phyloP scores from a whole-genome alignment of 2,797 vertebrate species.

The Miichthys miiuy region DNA sequence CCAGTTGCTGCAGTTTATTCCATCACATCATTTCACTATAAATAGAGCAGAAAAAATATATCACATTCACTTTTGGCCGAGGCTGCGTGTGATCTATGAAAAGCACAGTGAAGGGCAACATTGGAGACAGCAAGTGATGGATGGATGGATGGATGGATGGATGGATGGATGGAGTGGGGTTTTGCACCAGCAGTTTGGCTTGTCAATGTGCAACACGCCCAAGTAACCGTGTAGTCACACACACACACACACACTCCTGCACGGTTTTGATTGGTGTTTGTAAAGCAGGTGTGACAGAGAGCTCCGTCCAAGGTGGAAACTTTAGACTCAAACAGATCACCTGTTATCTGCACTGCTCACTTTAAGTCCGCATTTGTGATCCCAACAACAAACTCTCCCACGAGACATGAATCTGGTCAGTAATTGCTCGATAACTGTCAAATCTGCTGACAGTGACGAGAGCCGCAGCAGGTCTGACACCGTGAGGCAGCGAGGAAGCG shows the following conservation, averaged over 20 bases:
- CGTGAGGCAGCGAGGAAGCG: not conserved
- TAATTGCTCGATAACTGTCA: not conserved
- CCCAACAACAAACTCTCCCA: not conserved
- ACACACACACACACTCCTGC: not conserved
- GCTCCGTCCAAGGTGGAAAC: not conserved
- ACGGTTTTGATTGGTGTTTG: constrained; percentile 16
- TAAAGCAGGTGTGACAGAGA: constrained; percentile 15
- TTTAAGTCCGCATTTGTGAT: not conserved
- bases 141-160: constrained; percentile 32
- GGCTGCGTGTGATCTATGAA: constrained; percentile 46
- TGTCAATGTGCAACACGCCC: constrained; percentile 28
- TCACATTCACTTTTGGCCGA: constrained; percentile 64
- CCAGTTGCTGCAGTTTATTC: constrained; percentile 26
- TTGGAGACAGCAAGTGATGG: constrained; percentile 37
- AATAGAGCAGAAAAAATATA: constrained; percentile 67
- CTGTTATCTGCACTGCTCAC: not conserved
- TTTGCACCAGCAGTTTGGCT: constrained; percentile 35
- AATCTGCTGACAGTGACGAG: not conserved
- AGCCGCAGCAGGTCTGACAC: not conserved
- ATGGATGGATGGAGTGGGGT: constrained; percentile 42
- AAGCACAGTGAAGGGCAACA: constrained; percentile 55
- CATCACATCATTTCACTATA: constrained; percentile 53
- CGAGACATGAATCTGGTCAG: not conserved
- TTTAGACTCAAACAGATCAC: not conserved
- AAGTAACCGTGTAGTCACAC: not conserved